These are phyloP conservation scores for Drosophila yakuba DNA, from an alignment of 1,140 invertebrate genomes.

Conservation along the genomic window DNA sequence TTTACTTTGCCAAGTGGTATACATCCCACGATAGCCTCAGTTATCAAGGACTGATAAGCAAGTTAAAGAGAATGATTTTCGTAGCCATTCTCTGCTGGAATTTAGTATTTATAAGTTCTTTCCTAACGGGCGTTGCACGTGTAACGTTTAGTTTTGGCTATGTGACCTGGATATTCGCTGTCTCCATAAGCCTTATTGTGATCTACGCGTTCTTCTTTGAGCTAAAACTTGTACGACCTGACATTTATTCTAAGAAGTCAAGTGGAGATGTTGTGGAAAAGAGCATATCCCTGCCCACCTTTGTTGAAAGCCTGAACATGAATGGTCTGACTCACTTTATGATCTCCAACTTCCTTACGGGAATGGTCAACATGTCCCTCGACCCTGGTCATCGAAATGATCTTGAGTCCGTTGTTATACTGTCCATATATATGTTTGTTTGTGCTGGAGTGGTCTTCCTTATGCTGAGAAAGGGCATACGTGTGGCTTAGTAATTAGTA, in stretches of 20 bases:
- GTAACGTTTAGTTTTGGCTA: slow-evolving; percentile 66
- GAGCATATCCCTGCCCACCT: slow-evolving; percentile 23
- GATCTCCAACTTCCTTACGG: slow-evolving; percentile 68
- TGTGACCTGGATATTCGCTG: slow-evolving; percentile 36
- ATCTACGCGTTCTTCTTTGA: slow-evolving; percentile 58
- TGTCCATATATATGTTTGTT: slow-evolving; percentile 56
- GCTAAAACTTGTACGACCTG: slow-evolving; percentile 12
- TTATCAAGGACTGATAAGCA: slow-evolving; percentile 14
- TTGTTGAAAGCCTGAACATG: slow-evolving; percentile 59
- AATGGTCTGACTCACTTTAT: slow-evolving; percentile 66
- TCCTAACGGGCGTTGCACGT: slow-evolving; percentile 49
- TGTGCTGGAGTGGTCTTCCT: slow-evolving; percentile 40
- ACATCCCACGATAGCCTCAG: slow-evolving; percentile 25
- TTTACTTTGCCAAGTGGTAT: slow-evolving; percentile 86
- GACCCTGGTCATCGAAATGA: slow-evolving; percentile 22
- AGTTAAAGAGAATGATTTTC: slow-evolving; percentile 34
- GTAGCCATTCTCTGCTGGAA: slow-evolving; percentile 22
- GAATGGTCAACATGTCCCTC: slow-evolving; percentile 63
- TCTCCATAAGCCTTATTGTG: slow-evolving; percentile 28
- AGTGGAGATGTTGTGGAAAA: slow-evolving; percentile 7
- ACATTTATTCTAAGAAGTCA: background rate
- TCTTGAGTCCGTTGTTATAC: slow-evolving; percentile 44
- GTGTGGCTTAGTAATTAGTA: slow-evolving; percentile 60
- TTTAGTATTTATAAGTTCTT: slow-evolving; percentile 19
- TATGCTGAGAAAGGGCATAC: slow-evolving; percentile 50